Base-by-base conservation (phyloP, 2,797 vertebrate genomes). In the Fistularia commersonii region DNA sequence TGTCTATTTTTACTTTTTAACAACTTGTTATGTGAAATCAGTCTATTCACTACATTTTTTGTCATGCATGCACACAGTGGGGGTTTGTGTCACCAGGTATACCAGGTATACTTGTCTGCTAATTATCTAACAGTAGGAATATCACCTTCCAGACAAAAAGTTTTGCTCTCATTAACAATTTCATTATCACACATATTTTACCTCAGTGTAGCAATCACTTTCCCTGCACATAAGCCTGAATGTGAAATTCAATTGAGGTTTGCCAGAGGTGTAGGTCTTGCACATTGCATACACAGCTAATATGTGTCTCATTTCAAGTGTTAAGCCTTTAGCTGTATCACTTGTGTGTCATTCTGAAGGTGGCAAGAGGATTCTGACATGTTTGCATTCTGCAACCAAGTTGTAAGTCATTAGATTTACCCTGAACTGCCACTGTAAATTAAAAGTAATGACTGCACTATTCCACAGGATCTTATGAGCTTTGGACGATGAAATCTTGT, bases 321-420 rank as follows among this genome's bases (percentile, higher is more conserved):
- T 37, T 7, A 8, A 38, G 54, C 40, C 48, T 45, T 38, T 0
- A 1, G 15, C 40, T 15, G 38, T 46, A 44, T 73, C 50, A 47
- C 48, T 8, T 15, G 7, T 54, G 58, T 66, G 49, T 58, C 57
- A 37, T 63, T 58, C 44, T n/a, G 42, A 35, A 48, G 48, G 37
- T 41, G 32, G 40, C 43, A 64, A 72, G 50, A 49, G 40, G 40
- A 63, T 57, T 57, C 47, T 55, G 62, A 60, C 57, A 48, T 54
- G 43, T 73, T 74, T 65, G 57, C 51, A 68, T 58, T 58, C 37
- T 11, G 37, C 44, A 37, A 14, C 41, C 11, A 42, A 64, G 64
- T 48, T 65, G 49, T 59, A 55, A 62, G 57, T 72, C 44, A 79
- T 80, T 79, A 55, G 61, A 68, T 80, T 76, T 48, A 59, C 61